Conservation (phyloP, 2,797 vertebrate genomes). For the Urosaurus nigricauda region DNA sequence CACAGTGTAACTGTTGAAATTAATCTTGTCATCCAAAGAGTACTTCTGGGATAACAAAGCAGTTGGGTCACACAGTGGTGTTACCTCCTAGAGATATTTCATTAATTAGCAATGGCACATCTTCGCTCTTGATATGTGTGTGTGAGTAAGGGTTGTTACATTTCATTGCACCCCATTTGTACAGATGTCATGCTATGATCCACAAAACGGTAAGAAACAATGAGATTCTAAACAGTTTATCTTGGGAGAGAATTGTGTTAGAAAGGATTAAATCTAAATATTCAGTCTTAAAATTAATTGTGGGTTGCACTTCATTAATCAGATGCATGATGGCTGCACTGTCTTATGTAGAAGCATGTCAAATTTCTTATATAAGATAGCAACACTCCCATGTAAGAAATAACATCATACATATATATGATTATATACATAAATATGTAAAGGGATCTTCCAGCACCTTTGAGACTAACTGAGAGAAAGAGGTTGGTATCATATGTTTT, state of each 20-base stretch:
- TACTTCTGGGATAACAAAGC: constrained; percentile 44
- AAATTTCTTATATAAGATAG: no score
- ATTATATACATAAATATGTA: no score
- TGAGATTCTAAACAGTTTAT: not conserved
- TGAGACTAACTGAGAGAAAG: no score
- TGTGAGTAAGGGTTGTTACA: constrained; percentile 40
- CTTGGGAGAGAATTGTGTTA: not conserved
- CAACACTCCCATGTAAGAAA: not conserved
- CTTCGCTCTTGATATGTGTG: constrained; percentile 32
- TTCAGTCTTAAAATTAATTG: not conserved
- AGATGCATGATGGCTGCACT: not conserved
- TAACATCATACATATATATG: not conserved
- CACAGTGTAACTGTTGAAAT: constrained; percentile 39
- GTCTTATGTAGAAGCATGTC: not conserved
- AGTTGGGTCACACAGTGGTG: not conserved
- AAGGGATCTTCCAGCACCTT: no score
- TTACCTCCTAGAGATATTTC: constrained; percentile 36
- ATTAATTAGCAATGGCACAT: constrained; percentile 23
- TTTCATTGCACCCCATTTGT: constrained; percentile 22
- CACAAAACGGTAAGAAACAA: not conserved
- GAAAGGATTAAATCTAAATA: not conserved
- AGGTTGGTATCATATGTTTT: no score
- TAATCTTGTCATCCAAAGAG: constrained; percentile 36
- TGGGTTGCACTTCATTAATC: constrained; percentile 3
- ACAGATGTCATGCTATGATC: not conserved